These are phyloP conservation scores for Rapana venosa DNA, from an alignment of 2,888 invertebrate genomes.

Conservation along the genomic window DNA sequence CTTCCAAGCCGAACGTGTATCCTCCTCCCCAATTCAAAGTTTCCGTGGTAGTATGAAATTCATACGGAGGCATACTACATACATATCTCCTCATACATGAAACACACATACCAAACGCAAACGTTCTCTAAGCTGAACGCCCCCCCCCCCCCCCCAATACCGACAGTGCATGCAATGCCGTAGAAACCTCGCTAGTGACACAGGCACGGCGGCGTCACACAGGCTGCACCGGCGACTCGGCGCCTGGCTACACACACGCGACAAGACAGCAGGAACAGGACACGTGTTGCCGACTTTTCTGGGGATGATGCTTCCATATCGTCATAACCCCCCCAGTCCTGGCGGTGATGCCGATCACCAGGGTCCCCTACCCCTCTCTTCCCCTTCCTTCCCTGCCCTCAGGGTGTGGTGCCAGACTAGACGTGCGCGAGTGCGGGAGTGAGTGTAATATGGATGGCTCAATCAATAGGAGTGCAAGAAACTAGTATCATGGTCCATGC, in stretches of 20 bases:
- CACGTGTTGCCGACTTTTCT: conserved; percentile 1
- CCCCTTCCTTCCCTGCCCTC: neutral
- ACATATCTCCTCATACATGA: too few relatives aligned
- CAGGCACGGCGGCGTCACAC: neutral
- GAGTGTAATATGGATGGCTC: neutral
- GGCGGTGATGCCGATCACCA: too few relatives aligned
- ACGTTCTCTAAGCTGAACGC: neutral
- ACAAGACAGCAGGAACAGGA: neutral
- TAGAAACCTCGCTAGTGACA: neutral
- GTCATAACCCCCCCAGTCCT: too few relatives aligned
- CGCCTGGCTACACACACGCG: neutral
- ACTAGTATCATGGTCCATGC: neutral
- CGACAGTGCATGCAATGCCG: neutral
- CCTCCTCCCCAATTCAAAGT: too few relatives aligned
- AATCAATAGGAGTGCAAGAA: neutral
- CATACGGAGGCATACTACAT: too few relatives aligned
- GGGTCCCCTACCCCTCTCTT: neutral
- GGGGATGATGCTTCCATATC: neutral
- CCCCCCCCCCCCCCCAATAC: neutral
- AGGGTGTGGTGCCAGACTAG: too few relatives aligned
- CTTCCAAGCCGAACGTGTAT: neutral
- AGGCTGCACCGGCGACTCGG: neutral
- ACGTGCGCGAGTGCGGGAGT: too few relatives aligned
- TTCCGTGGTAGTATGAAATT: too few relatives aligned
- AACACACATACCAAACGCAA: too few relatives aligned